A percentile compares a stretch with the other conserved stretches of the same genome.
Evolutionary conservation across 92 coral and sea anemone species (phyloP).

Genomic region (Parazoanthus darwini): DNA sequence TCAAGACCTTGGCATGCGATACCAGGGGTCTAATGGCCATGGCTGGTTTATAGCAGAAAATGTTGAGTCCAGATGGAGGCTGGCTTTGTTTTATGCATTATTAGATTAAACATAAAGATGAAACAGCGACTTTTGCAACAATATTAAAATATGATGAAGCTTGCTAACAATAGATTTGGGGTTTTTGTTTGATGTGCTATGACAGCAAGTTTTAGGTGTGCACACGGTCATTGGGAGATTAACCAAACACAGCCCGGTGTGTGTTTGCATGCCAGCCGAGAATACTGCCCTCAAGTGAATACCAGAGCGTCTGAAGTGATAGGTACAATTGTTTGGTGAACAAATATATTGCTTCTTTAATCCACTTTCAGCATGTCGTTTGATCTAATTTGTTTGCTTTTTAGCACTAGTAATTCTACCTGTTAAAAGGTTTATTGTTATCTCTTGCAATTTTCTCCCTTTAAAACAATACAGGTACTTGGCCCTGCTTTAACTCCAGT

Average conservation of each 20-base stretch:
- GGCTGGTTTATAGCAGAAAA: neutral
- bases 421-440: constrained; percentile 45
- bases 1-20: constrained; percentile 10
- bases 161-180: neutral
- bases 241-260: neutral
- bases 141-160: neutral
- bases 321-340: constrained; percentile 17
- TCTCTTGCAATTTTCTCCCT: constrained; percentile 24
- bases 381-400: constrained; percentile 38
- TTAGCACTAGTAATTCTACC: constrained; percentile 33
- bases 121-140: neutral
- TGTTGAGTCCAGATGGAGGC: constrained; percentile 18
- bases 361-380: constrained; percentile 43
- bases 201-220: constrained; percentile 25
- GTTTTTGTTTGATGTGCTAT: neutral
- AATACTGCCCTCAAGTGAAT: constrained; percentile 5
- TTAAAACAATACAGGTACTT: constrained; percentile 40
- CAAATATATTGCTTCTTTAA: constrained; percentile 37
- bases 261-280: neutral
- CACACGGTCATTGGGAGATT: constrained; percentile 5
- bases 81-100: neutral
- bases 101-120: neutral
- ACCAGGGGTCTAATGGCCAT: neutral
- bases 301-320: constrained; percentile 10
- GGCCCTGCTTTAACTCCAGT: neutral